Percentiles rank a stretch among this genome's conserved stretches.
These are phyloP conservation scores for Euborellia annulipes DNA, from an alignment of 1,140 invertebrate species.

Conservation along the genomic window DNA sequence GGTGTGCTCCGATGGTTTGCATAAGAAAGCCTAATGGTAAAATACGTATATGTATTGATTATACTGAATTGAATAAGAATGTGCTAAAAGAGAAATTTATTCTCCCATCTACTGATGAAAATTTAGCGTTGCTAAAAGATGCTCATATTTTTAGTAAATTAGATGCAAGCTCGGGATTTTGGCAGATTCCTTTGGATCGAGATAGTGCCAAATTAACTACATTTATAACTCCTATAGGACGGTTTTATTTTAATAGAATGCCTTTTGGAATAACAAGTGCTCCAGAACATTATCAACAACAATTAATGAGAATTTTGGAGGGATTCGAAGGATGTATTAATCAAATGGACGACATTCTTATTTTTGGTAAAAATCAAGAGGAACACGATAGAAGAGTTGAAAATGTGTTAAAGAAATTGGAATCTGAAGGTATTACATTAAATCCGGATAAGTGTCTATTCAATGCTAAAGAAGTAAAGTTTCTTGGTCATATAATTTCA, in stretches of 20 bases:
- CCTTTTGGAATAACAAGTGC: slow-evolving; percentile 19
- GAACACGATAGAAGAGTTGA: slow-evolving; percentile 12
- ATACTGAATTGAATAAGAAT: slow-evolving; percentile 28
- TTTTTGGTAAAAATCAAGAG: slow-evolving; percentile 1
- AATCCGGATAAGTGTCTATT: slow-evolving; percentile 20
- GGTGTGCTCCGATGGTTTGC: slow-evolving; percentile 33
- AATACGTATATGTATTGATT: slow-evolving; percentile 32
- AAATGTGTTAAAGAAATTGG: slow-evolving; percentile 8
- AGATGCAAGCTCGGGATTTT: slow-evolving; percentile 9
- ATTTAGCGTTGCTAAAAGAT: slow-evolving; percentile 8
- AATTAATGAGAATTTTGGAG: slow-evolving; percentile 1
- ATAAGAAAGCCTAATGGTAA: slow-evolving; percentile 29
- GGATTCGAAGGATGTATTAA: not conserved
- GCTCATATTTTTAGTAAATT: slow-evolving; percentile 10
- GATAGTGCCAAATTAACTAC: slow-evolving; percentile 6
- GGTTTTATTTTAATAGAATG: slow-evolving; percentile 20
- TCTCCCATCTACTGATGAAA: slow-evolving; percentile 17
- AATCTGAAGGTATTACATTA: slow-evolving; percentile 14
- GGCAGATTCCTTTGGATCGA: slow-evolving; percentile 13
- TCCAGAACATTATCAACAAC: not conserved
- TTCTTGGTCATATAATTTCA: slow-evolving; percentile 25
- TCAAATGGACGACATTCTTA: not conserved
- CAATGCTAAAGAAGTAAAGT: slow-evolving; percentile 18
- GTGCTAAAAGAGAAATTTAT: slow-evolving; percentile 22
- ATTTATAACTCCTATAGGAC: slow-evolving; percentile 11